phyloP scores from a whole-genome alignment of 2,888 invertebrate genomes.

The Luffia ferchaultella region DNA sequence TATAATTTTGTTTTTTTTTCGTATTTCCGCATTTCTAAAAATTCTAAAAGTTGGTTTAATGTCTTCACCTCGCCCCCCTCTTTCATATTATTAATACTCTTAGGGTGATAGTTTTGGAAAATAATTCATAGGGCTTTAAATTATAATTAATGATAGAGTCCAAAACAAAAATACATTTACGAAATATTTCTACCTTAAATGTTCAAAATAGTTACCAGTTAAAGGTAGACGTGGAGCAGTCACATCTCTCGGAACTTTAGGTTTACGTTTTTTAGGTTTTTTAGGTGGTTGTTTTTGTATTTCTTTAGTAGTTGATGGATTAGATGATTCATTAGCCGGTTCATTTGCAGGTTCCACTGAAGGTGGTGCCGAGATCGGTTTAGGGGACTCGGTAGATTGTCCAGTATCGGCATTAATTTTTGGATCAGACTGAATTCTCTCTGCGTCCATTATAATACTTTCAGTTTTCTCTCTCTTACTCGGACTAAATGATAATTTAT shows the following conservation, averaged over 20 bases:
- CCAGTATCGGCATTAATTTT: slow-evolving; percentile 10
- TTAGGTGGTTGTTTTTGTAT: slow-evolving; percentile 33
- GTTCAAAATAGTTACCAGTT: slow-evolving; percentile 68
- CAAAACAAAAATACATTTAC: no score
- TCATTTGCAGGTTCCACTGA: background rate
- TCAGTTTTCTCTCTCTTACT: background rate
- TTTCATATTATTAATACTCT: no score
- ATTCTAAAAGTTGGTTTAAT: no score
- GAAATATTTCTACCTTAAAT: no score
- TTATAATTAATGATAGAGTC: background rate
- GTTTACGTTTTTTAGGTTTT: slow-evolving; percentile 72
- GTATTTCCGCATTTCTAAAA: no score
- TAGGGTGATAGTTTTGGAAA: no score
- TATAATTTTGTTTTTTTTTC: no score
- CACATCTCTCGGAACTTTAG: slow-evolving; percentile 72
- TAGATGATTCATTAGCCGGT: slow-evolving; percentile 5
- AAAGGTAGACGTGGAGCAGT: slow-evolving; percentile 78
- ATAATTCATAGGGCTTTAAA: background rate
- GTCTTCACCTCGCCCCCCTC: no score
- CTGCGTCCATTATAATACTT: background rate
- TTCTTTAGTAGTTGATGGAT: slow-evolving; percentile 22
- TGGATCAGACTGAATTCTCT: slow-evolving; percentile 10
- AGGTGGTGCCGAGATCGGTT: background rate
- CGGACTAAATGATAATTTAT: no score
- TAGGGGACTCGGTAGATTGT: slow-evolving; percentile 9